Percentiles rank a stretch among this genome's conserved stretches.
These are phyloP conservation scores for Siphonodentalium dalli DNA, from an alignment of 2,888 invertebrate genomes.

Conservation along the genomic window DNA sequence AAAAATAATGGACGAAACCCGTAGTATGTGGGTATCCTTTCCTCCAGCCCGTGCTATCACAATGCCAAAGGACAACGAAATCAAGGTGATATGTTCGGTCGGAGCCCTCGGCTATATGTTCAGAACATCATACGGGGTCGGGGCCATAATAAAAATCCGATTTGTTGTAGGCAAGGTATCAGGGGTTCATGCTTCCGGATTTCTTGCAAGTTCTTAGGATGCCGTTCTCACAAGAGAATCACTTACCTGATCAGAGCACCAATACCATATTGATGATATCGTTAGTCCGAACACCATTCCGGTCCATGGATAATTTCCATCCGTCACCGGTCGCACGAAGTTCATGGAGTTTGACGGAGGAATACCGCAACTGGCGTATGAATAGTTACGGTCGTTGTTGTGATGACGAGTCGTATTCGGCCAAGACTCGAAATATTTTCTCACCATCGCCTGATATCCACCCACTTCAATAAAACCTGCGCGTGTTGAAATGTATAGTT, in stretches of 20 bases:
- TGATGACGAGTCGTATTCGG: constrained; percentile 49
- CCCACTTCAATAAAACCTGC: constrained; percentile 65
- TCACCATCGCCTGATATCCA: constrained; percentile 65
- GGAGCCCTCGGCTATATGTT: no score
- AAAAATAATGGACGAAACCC: no score
- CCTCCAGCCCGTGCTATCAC: no score
- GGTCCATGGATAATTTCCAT: constrained; percentile 59
- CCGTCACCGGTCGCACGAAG: constrained; percentile 49
- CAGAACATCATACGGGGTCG: no score
- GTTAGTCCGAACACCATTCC: constrained; percentile 62
- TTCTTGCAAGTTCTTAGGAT: no score
- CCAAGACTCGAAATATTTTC: constrained; percentile 60
- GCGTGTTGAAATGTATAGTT: background rate
- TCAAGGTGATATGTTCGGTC: no score
- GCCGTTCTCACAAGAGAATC: no score
- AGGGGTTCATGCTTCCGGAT: no score
- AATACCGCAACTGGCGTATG: constrained; percentile 53
- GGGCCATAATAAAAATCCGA: no score
- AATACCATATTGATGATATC: constrained; percentile 63
- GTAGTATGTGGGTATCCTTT: no score
- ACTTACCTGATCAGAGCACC: constrained; percentile 64
- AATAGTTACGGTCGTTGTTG: constrained; percentile 38
- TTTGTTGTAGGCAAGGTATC: no score
- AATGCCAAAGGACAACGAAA: no score
- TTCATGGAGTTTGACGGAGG: constrained; percentile 56